phyloP scores from a whole-genome alignment of 2,888 invertebrate genomes.

The Diaphora mendica region DNA sequence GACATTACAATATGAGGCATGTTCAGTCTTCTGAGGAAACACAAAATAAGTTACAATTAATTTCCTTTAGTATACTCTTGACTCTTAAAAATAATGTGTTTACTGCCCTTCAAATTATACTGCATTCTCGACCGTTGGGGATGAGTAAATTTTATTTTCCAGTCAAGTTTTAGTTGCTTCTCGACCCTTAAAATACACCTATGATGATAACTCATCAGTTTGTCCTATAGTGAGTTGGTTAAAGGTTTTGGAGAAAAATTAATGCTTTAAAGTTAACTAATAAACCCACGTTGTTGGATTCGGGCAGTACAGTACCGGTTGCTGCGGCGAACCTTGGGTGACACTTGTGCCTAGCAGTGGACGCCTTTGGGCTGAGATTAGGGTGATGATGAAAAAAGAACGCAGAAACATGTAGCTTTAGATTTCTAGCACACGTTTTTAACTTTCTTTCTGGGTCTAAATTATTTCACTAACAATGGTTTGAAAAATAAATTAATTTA shows the following conservation, averaged over 20 bases:
- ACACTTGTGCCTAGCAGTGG: too few species aligned
- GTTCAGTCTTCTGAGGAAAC: conserved; percentile 29
- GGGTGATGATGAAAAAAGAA: background rate
- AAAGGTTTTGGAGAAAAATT: too few species aligned
- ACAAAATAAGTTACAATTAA: background rate
- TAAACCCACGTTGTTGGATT: too few species aligned
- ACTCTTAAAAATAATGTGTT: too few species aligned
- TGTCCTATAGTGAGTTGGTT: background rate
- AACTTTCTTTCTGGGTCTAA: too few species aligned
- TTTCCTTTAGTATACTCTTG: background rate
- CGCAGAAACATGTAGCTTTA: background rate
- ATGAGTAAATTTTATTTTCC: background rate
- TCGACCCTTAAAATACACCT: background rate
- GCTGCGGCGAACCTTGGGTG: too few species aligned
- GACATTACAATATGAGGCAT: conserved; percentile 38
- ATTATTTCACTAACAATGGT: background rate
- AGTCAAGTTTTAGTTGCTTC: background rate
- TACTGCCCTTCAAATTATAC: too few species aligned
- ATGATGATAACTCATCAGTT: background rate
- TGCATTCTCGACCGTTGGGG: background rate
- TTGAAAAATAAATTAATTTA: too few species aligned
- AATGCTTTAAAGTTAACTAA: too few species aligned
- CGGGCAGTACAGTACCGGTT: too few species aligned
- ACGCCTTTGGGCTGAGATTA: background rate
- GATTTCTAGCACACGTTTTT: background rate